A percentile compares a stretch with the other conserved stretches of the same genome.
Conservation (phyloP, 1,140 invertebrate genomes). For the Zaprionus ghesquierei region DNA sequence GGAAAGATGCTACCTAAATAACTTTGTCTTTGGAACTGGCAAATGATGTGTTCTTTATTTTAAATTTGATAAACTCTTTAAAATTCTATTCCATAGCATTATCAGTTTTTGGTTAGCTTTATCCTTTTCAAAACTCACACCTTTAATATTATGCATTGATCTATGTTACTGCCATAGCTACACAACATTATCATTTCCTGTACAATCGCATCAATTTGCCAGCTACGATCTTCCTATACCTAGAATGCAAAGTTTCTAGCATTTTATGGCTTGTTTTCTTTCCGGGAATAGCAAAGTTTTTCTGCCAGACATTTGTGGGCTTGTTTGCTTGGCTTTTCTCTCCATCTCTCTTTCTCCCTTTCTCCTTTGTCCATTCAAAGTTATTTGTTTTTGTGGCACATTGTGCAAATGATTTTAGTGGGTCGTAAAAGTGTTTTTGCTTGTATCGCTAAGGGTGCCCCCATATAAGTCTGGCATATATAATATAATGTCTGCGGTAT, state of each 20-base stretch:
- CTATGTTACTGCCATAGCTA: not conserved
- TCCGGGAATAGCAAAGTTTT: conserved; percentile 32
- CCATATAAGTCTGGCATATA: not conserved
- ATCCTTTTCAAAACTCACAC: too few species aligned
- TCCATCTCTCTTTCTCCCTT: too few species aligned
- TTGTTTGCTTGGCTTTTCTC: conserved; percentile 14
- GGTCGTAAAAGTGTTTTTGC: conserved; percentile 56
- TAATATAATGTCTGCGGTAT: conserved; percentile 44
- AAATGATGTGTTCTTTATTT: not conserved
- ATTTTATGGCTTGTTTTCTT: conserved; percentile 54
- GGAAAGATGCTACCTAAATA: not conserved
- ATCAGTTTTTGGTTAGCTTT: too few species aligned
- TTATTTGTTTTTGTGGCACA: conserved; percentile 41
- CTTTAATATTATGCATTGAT: too few species aligned
- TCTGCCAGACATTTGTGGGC: conserved; percentile 37
- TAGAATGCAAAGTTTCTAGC: not conserved
- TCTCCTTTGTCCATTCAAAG: conserved; percentile 18
- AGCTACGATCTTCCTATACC: not conserved
- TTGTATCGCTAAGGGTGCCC: not conserved
- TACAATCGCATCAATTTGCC: not conserved
- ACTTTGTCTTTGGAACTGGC: not conserved
- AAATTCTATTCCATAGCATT: not conserved
- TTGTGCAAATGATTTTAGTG: conserved; percentile 63
- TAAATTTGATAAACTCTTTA: not conserved
- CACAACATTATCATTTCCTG: not conserved